These are phyloP conservation scores for Cuniculus paca DNA, from an alignment of 2,797 vertebrate genomes.

Conservation along the genomic window DNA sequence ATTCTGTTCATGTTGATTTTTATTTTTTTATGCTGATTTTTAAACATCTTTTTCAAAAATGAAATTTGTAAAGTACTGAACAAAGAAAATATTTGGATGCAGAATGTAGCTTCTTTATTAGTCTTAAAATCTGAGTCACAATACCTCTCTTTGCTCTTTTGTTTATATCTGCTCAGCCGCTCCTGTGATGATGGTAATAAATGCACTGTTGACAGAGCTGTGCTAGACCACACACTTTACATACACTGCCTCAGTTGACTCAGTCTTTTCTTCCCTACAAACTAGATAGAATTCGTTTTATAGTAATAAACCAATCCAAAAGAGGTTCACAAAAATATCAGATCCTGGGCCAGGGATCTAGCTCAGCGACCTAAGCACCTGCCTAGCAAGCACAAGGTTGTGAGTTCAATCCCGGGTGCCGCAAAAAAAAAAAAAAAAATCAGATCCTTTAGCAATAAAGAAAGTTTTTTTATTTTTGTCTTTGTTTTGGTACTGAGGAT, in stretches of 20 bases:
- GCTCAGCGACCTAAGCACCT: too few species aligned
- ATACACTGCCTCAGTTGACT: not conserved
- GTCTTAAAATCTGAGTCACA: conserved; percentile 27
- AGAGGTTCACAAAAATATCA: not conserved
- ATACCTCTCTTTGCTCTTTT: not conserved
- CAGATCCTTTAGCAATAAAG: not conserved
- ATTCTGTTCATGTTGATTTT: not conserved
- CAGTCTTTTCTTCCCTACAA: not conserved
- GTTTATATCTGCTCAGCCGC: not conserved
- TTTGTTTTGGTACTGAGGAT: not conserved
- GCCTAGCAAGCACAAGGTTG: too few species aligned
- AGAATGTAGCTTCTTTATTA: not conserved
- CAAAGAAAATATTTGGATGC: not conserved
- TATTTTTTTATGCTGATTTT: not conserved
- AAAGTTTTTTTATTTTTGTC: not conserved
- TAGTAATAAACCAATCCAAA: not conserved
- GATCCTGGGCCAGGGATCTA: too few species aligned
- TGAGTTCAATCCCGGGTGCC: too few species aligned
- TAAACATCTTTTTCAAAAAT: conserved; percentile 20
- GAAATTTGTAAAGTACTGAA: not conserved
- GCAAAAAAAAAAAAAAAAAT: too few species aligned
- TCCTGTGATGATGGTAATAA: not conserved
- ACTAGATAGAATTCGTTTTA: not conserved
- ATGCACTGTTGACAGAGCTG: not conserved
- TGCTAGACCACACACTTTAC: not conserved